These are phyloP conservation scores for Tetropium fuscum DNA, from an alignment of 2,888 invertebrate species.

Conservation along the genomic window DNA sequence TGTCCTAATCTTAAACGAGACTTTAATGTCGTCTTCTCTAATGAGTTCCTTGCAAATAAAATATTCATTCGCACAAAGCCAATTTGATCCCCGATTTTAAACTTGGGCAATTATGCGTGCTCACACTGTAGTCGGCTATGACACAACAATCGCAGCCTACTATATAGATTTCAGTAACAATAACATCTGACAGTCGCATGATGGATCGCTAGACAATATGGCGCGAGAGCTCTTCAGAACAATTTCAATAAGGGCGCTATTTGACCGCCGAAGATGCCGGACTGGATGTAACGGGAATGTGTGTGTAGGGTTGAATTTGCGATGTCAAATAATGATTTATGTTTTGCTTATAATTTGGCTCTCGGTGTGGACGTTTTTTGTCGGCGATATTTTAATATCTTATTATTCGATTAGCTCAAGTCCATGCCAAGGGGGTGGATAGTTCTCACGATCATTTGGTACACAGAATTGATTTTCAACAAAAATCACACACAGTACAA, in stretches of 20 bases:
- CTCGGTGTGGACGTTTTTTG: slow-evolving; percentile 50
- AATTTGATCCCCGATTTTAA: slow-evolving; percentile 63
- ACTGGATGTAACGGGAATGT: slow-evolving; percentile 32
- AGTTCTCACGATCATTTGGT: slow-evolving; percentile 6
- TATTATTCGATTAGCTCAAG: slow-evolving; percentile 53
- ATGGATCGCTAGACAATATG: slow-evolving; percentile 66
- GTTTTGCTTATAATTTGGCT: slow-evolving; percentile 58
- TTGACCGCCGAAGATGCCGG: slow-evolving; percentile 43
- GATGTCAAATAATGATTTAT: slow-evolving; percentile 63
- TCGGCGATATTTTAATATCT: slow-evolving; percentile 51
- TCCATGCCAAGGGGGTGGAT: slow-evolving; percentile 1
- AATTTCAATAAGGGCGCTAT: slow-evolving; percentile 36
- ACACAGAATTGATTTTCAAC: no score
- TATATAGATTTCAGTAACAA: slow-evolving; percentile 65
- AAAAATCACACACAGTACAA: no score
- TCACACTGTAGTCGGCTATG: slow-evolving; percentile 59
- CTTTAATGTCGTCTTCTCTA: slow-evolving; percentile 59
- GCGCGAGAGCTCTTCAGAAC: slow-evolving; percentile 43
- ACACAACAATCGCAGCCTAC: slow-evolving; percentile 60
- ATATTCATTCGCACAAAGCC: slow-evolving; percentile 66
- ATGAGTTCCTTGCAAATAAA: slow-evolving; percentile 60
- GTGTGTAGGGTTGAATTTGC: slow-evolving; percentile 55
- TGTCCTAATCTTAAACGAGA: slow-evolving; percentile 59
- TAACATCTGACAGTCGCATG: slow-evolving; percentile 65
- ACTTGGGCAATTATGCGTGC: slow-evolving; percentile 65